phyloP scores from a whole-genome alignment of 2,797 vertebrate species.

The Peromyscus attwateri region DNA sequence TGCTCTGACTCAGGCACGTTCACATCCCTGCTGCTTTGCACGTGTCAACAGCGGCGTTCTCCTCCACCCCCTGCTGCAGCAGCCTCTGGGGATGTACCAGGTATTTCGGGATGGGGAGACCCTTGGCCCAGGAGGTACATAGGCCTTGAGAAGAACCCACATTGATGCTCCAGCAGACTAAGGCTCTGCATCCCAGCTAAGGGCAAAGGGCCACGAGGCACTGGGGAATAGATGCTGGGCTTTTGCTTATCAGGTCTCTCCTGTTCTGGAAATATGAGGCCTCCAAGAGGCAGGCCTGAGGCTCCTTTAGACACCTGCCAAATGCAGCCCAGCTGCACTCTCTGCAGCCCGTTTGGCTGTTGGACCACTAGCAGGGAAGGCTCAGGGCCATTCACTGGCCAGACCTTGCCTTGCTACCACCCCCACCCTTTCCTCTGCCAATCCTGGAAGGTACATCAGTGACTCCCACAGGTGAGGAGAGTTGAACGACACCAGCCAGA shows the following conservation, averaged over 20 bases:
- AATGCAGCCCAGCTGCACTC: neutral
- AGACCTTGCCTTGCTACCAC: neutral
- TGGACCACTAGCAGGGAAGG: neutral
- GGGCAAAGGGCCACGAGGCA: neutral
- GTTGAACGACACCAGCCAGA: neutral
- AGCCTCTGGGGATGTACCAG: neutral
- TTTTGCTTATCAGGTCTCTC: neutral
- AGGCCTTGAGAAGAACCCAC: neutral
- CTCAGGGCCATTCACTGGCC: neutral
- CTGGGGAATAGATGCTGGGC: neutral
- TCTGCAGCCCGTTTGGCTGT: neutral
- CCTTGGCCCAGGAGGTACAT: neutral
- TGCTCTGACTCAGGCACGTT: conserved; percentile 74
- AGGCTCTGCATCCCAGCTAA: neutral
- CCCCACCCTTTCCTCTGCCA: neutral
- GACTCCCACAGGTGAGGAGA: neutral
- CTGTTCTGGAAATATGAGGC: neutral
- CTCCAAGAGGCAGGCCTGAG: neutral
- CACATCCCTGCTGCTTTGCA: conserved; percentile 61
- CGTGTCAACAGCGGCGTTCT: conserved; percentile 44
- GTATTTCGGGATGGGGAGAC: neutral
- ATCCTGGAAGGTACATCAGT: neutral
- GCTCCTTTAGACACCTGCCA: neutral
- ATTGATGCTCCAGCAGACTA: neutral
- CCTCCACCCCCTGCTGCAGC: conserved; percentile 61